Evolutionary conservation across 1,140 invertebrate species (phyloP).

Genomic region (Tetramorium simillimum): DNA sequence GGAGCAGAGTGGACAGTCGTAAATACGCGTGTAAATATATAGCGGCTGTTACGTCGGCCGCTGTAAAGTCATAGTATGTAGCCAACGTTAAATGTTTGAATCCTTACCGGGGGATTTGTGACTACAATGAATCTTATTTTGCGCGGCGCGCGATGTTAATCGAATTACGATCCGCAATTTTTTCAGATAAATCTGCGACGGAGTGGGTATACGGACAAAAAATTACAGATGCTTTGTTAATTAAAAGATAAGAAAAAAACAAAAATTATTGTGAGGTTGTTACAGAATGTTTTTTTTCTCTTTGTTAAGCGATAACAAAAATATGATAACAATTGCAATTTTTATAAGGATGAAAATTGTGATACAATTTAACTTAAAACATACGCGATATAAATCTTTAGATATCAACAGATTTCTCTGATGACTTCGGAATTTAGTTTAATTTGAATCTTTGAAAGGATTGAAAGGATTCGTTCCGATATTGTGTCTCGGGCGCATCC

Average conservation of each 20-base stretch:
- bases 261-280: not conserved
- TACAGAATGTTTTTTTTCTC: not conserved
- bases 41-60: slow-evolving; percentile 79
- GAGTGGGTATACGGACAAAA: not conserved
- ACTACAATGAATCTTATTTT: slow-evolving; percentile 59
- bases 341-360: not conserved
- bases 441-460: not conserved
- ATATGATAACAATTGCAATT: not conserved
- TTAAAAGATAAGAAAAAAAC: not conserved
- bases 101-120: slow-evolving; percentile 71
- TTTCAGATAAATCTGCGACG: slow-evolving; percentile 17
- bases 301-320: not conserved
- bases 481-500: not conserved
- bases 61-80: slow-evolving; percentile 80
- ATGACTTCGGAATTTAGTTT: not conserved
- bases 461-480: slow-evolving; percentile 8
- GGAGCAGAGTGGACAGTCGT: slow-evolving; percentile 78
- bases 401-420: not conserved
- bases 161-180: slow-evolving; percentile 38
- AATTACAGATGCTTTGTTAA: not conserved
- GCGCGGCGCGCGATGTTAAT: slow-evolving; percentile 38
- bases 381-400: not conserved
- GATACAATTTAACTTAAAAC: not conserved
- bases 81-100: slow-evolving; percentile 80
- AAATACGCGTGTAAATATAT: slow-evolving; percentile 84